Evolutionary conservation across 2,888 invertebrate genomes (phyloP).

Genomic region (Pantelozetes paolii): DNA sequence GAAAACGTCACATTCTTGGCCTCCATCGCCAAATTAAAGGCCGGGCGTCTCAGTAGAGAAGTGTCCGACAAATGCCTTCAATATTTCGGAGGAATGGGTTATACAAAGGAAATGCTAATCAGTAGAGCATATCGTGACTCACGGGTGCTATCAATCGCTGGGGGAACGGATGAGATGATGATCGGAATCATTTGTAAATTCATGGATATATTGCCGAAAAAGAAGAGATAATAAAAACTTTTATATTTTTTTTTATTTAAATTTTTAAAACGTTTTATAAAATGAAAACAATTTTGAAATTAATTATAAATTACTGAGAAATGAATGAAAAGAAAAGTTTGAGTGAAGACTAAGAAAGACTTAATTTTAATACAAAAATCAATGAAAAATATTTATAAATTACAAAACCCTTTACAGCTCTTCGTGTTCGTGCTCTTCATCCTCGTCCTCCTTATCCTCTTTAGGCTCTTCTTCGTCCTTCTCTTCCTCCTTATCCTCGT

Average conservation of each 20-base stretch:
- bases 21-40: conserved; percentile 60
- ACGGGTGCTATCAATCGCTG: conserved; percentile 58
- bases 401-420: too few species aligned
- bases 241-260: not conserved
- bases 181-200: conserved; percentile 58
- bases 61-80: conserved; percentile 59
- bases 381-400: not conserved
- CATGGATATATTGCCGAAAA: conserved; percentile 53
- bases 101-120: conserved; percentile 54
- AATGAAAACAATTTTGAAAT: too few species aligned
- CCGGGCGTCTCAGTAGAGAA: conserved; percentile 55
- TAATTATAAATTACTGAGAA: not conserved
- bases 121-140: conserved; percentile 54
- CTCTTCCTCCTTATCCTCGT: conserved; percentile 60
- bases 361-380: too few species aligned
- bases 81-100: conserved; percentile 61
- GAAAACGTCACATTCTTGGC: conserved; percentile 58
- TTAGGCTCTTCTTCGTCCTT: conserved; percentile 60
- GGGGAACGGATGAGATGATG: conserved; percentile 60
- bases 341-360: not conserved
- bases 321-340: not conserved
- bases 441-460: conserved; percentile 61
- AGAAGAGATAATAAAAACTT: not conserved
- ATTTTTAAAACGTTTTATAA: not conserved
- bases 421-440: conserved; percentile 52